Base-by-base conservation (phyloP, 2,797 vertebrate species). In the Falco rusticolus region DNA sequence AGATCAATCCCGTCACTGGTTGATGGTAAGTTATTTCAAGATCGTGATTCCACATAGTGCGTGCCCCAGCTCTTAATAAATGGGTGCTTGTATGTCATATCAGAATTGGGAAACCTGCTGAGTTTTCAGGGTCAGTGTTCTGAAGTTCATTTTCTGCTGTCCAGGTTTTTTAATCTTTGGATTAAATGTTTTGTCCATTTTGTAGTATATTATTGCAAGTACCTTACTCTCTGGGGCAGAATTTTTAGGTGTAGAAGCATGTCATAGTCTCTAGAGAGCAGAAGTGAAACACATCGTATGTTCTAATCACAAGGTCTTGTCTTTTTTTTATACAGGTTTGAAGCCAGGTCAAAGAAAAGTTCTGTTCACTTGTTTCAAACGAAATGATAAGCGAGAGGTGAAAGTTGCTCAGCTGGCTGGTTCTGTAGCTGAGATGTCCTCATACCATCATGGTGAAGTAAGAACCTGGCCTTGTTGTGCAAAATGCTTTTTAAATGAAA, bases 341-440 rank as follows among this genome's bases (percentile, higher is more conserved):
- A 99, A 99, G 96, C 99, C 99, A 29, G 99, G 99, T 66, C 99
- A 99, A 97, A 99, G 99, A 96, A 99, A 99, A 95, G 99, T 99
- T 95, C 68, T 99, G 68, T 99, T 99, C 97, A 99, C 98, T 6
- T 99, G 99, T 97, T 99, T 99, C 92, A 99, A 99, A 95, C 98
- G 99, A 75, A 99, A 99, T 3, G 99, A 99, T 96, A 99, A 99
- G 87, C 97, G 99, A 91, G 99, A 99, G 94, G 99, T 99, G 95
- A 99, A 99, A 92, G 99, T 99, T 91, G 99, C 99, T 76, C 99
- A 99, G 97, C 96, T 99, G 97, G 99, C 99, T 82, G 99, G 99
- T n/a, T 99, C 99, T 31, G 99, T 99, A 24, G 99, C 99, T 15
- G 99, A 99, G 98, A 99, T 99, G 99, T 99, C 99, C 1, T 99